phyloP scores from a whole-genome alignment of 2,888 invertebrate species.

The Drosophila algonquin region DNA sequence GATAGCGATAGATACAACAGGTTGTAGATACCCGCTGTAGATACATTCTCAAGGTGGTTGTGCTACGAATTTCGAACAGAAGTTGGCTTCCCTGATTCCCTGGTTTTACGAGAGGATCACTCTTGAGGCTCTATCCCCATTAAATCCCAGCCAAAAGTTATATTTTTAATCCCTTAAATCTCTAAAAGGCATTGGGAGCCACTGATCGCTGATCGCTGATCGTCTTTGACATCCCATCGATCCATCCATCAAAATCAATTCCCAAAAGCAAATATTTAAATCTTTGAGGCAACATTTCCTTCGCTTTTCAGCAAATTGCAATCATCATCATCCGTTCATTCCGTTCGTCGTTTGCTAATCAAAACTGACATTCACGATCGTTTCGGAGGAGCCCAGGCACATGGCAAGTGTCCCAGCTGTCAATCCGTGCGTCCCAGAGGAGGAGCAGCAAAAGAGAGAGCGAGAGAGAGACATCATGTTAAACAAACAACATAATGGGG shows the following conservation, averaged over 20 bases:
- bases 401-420: slow-evolving; percentile 53
- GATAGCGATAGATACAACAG: slow-evolving; percentile 23
- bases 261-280: slow-evolving; percentile 27
- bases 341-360: slow-evolving; percentile 57
- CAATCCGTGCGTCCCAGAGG: slow-evolving; percentile 40
- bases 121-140: too few species aligned
- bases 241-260: slow-evolving; percentile 32
- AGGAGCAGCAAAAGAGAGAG: neutral
- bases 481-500: too few species aligned
- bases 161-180: neutral
- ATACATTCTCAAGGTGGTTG: slow-evolving; percentile 22
- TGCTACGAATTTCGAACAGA: slow-evolving; percentile 16
- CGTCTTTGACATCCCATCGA: slow-evolving; percentile 5
- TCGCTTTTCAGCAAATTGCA: slow-evolving; percentile 11
- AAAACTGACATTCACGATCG: slow-evolving; percentile 59
- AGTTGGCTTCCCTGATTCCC: neutral
- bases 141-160: too few species aligned
- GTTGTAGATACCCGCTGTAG: slow-evolving; percentile 17
- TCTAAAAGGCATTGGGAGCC: neutral
- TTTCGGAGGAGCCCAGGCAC: slow-evolving; percentile 48
- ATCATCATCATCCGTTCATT: slow-evolving; percentile 30
- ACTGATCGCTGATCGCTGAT: slow-evolving; percentile 11
- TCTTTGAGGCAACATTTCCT: slow-evolving; percentile 10
- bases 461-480: slow-evolving; percentile 36
- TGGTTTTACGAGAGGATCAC: too few species aligned